Base-by-base conservation (phyloP, 2,888 invertebrate species). In the Dastarcus helophoroides region DNA sequence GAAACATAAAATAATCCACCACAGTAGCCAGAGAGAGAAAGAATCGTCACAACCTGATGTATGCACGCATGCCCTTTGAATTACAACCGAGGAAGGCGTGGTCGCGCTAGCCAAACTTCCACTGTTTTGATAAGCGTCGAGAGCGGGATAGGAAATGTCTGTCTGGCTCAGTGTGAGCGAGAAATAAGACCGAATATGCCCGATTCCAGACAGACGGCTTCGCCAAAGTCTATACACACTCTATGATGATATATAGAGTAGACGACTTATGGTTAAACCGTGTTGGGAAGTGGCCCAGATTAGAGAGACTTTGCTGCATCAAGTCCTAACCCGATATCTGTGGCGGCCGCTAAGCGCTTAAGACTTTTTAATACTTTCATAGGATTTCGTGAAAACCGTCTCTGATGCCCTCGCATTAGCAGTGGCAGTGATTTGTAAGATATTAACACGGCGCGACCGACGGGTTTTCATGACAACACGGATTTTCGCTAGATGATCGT, bases 221-320 rank as follows among this genome's bases (percentile, higher is more conserved):
- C 45, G 41, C 43, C 44, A 43, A 46, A 44, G 50, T 47, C 44
- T 47, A 47, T 38, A 46, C 44, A 40, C 43, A 46, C 44, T 51
- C 52, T 52, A 51, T 49, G 69, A 72, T 74, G 74, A 75, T 74
- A 73, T 74, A 75, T 75, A 73, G 74, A 74, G 73, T 72, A 69
- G 69, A 68, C 71, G 75, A 73, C 73, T 74, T 74, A 74, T 69
- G 57, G 71, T 73, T 74, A 74, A 75, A 75, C 73, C 74, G 73
- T 70, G 73, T 64, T 73, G 74, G 75, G 73, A 73, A 75, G 74
- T 74, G 74, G 73, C 69, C 73, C 71, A 74, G 74, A 75, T 74
- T 75, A 75, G 71, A 71, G 71, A 54, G 60, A 60, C 61, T 61
- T 60, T 61, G 56, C 58, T 55, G 60, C 49, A 59, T 60, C 61